Evolutionary conservation across 2,888 invertebrate species (phyloP), one percentile per base, ranked within the genome.

Genomic region (Venustoraphidia nigricollis): DNA sequence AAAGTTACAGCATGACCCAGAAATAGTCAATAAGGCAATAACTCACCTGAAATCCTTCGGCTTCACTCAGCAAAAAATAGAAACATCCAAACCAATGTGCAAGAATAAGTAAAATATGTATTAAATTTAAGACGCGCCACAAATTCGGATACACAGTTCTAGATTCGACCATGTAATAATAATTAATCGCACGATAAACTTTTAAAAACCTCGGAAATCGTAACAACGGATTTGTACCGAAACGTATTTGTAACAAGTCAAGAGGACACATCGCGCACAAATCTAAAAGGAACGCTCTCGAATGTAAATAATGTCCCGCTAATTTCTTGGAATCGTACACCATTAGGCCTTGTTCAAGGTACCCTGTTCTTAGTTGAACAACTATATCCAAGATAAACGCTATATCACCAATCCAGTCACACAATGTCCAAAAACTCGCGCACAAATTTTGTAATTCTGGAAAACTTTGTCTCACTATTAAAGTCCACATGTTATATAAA

Each of bases 81-180:
- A 95, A 95, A 68, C 94, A 95, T 49, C 95, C 95, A 66, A 95
- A 95, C 95, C 95, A 95, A 66, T 95, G 95, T 45, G 94, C 93
- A 59, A 94, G 75, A 61, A 95, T 88, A 58, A 95, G 79, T 55
- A 95, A 77, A 60, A 95, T 93, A 66, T 95, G 95, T 57, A 94
- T 90, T 53, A 95, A 76, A 71, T 94, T 95, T 61, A 92, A 81
- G 55, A 95, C 95, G 11, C 95, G 76, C 89, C 94, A 93, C 65
- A 95, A 77, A 72, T 95, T 95, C 27, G 95, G 95, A 70, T 92
- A 95, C 50, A 94, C 87, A 6, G 94, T 94, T 58, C 94, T 72
- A 45, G 94, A 93, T 68, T 95, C 95, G 59, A 94, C 91, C 74
- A 94, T 93, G 70, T 93, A 92, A 70, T 95, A 94, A 68, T 91